Evolutionary conservation across 1,140 invertebrate genomes (phyloP).

Genomic region (Diabrotica virgifera): DNA sequence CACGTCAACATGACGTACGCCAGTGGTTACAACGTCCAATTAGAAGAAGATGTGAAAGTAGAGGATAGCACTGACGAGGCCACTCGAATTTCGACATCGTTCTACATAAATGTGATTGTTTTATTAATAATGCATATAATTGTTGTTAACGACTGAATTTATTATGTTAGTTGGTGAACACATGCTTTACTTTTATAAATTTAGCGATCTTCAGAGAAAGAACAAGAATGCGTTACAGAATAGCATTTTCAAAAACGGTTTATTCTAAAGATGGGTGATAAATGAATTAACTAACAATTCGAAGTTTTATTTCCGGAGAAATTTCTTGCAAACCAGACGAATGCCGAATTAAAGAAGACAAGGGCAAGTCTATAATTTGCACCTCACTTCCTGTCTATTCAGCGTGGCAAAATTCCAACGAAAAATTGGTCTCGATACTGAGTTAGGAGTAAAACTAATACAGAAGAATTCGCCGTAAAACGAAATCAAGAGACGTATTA

Average conservation of each 20-base stretch:
- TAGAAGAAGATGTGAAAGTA: slow-evolving; percentile 23
- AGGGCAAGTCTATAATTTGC: background rate
- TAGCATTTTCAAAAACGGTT: background rate
- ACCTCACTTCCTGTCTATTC: background rate
- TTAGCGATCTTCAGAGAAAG: background rate
- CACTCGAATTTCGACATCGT: slow-evolving; percentile 26
- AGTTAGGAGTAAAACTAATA: background rate
- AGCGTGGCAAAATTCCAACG: no score
- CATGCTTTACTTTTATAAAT: background rate
- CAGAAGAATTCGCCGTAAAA: no score
- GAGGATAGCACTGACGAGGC: slow-evolving; percentile 6
- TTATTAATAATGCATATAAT: slow-evolving; percentile 33
- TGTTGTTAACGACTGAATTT: slow-evolving; percentile 36
- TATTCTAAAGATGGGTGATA: background rate
- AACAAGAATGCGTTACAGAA: background rate
- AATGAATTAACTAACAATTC: background rate
- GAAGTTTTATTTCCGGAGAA: background rate
- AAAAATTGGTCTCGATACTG: background rate
- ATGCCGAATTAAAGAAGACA: background rate
- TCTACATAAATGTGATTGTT: slow-evolving; percentile 44
- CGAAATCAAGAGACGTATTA: no score
- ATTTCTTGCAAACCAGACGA: background rate
- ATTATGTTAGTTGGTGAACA: slow-evolving; percentile 10
- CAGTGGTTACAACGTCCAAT: slow-evolving; percentile 43
- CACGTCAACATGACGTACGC: slow-evolving; percentile 56